phyloP scores from a whole-genome alignment of 2,113 vertebrate genomes.

The Trachemys scripta region DNA sequence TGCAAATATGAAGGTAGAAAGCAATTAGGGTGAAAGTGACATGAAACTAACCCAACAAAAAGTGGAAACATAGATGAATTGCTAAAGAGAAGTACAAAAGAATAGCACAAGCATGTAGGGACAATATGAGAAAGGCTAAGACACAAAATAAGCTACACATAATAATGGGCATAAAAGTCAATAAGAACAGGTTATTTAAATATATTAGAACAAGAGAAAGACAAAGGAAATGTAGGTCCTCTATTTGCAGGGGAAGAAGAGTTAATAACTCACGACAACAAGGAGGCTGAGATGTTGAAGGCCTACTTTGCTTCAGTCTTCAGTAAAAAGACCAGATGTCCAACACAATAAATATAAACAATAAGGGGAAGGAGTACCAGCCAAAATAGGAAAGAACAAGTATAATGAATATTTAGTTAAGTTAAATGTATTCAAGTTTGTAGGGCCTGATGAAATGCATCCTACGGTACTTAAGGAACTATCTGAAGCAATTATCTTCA shows the following conservation, averaged over 20 bases:
- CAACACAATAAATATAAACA: too few species aligned
- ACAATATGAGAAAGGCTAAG: too few species aligned
- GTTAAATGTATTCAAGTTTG: background rate
- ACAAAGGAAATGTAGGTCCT: background rate
- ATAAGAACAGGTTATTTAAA: too few species aligned
- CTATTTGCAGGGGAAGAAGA: background rate
- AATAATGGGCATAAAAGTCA: too few species aligned
- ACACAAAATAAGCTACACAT: too few species aligned
- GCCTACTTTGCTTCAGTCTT: background rate
- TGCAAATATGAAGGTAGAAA: too few species aligned
- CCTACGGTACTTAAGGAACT: background rate
- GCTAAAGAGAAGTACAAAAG: too few species aligned
- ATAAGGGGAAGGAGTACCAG: background rate
- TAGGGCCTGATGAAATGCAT: background rate
- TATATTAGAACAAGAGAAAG: too few species aligned
- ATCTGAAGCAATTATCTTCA: background rate
- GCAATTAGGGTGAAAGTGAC: too few species aligned
- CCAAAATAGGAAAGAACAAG: background rate
- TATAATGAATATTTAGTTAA: background rate
- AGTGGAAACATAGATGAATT: too few species aligned
- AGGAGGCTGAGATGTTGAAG: background rate
- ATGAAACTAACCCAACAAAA: too few species aligned
- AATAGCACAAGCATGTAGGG: too few species aligned
- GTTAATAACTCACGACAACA: background rate
- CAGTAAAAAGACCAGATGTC: background rate